Conservation (phyloP, 2,888 invertebrate genomes). For the Apamea monoglypha region DNA sequence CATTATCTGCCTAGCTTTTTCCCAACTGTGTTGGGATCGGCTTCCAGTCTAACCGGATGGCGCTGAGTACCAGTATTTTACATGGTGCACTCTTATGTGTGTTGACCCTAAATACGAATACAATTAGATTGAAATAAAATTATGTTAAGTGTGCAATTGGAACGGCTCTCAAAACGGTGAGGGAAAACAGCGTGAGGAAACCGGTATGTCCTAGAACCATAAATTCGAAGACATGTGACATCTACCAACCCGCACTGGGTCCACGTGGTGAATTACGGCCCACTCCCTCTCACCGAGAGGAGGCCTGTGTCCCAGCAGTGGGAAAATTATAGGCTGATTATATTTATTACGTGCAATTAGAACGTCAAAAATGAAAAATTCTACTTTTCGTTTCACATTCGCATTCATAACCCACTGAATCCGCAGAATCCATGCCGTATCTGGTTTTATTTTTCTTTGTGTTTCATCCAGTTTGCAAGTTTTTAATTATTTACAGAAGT, state of each 20-base stretch:
- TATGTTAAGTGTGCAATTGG: neutral
- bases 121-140: neutral
- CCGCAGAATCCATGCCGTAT: neutral
- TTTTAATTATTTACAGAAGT: constrained; percentile 55
- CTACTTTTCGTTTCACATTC: neutral
- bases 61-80: neutral
- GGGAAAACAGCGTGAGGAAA: too few relatives aligned
- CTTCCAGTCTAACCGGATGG: neutral
- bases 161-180: neutral
- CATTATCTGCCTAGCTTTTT: neutral
- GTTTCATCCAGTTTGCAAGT: constrained; percentile 29
- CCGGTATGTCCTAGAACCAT: too few relatives aligned
- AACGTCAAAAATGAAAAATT: neutral
- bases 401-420: neutral
- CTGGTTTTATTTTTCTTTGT: constrained; percentile 30
- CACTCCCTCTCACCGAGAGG: too few relatives aligned
- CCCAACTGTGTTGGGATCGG: neutral
- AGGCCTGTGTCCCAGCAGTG: too few relatives aligned
- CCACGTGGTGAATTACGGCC: too few relatives aligned
- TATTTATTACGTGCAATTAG: neutral
- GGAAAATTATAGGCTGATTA: too few relatives aligned
- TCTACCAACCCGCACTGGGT: too few relatives aligned
- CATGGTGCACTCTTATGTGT: neutral
- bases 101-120: neutral
- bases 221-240: too few relatives aligned